These are phyloP conservation scores for Chironomus riparius DNA, from an alignment of 2,888 invertebrate species.

Conservation along the genomic window DNA sequence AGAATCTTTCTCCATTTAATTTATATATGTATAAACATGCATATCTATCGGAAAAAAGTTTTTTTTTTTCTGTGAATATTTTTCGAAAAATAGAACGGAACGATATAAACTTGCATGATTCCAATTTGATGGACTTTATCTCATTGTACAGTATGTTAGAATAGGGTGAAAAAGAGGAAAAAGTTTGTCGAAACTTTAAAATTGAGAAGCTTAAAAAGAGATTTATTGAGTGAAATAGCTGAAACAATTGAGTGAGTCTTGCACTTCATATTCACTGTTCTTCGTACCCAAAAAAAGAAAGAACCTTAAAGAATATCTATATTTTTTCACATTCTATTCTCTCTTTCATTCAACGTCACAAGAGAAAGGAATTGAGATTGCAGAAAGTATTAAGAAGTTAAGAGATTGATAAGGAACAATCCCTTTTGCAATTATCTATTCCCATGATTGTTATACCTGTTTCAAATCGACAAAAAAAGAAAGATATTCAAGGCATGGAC, in stretches of 20 bases:
- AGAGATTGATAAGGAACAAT: conserved; percentile 14
- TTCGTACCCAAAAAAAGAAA: background rate
- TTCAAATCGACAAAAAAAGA: too few species aligned
- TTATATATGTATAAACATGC: too few species aligned
- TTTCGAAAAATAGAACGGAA: background rate
- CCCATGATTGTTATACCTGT: background rate
- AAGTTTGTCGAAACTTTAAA: conserved; percentile 24
- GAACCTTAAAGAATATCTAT: too few species aligned
- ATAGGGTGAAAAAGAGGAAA: background rate
- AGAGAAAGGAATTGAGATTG: background rate
- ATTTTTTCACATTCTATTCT: background rate
- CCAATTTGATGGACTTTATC: conserved; percentile 25
- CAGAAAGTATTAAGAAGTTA: background rate
- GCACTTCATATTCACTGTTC: background rate
- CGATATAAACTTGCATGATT: conserved; percentile 12
- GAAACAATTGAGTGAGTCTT: conserved; percentile 21
- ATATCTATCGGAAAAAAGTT: too few species aligned
- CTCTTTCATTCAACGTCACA: background rate
- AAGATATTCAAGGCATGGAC: too few species aligned
- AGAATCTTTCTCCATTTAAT: background rate
- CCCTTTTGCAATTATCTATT: conserved; percentile 22
- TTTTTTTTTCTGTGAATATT: background rate
- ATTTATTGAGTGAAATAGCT: conserved; percentile 17
- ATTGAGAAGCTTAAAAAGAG: conserved; percentile 26
- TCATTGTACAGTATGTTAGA: background rate